Base-by-base conservation (phyloP, 2,888 invertebrate genomes). In the Syrphus vitripennis region DNA sequence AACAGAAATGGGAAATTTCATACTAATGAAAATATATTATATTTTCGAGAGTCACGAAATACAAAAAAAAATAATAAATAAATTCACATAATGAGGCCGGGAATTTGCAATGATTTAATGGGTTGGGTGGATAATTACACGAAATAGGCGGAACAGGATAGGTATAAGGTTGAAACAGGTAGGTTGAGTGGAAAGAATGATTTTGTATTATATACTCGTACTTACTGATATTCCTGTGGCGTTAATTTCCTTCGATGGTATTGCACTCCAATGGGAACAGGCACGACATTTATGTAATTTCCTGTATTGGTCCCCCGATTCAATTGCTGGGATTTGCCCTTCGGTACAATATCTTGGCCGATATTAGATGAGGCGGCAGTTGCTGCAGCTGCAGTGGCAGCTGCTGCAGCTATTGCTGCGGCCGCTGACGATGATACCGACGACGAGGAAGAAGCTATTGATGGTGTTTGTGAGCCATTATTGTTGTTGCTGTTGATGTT, bases 161-260 rank as follows among this genome's bases (percentile, higher is more conserved):
- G 12, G 21, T 34, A n/a, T n/a, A n/a, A 21, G 57, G 21, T 21
- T 21, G 31, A 14, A 12, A n/a, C n/a, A n/a, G n/a, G n/a, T n/a
- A n/a, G n/a, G n/a, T 16, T 2, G 3, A 16, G 7, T 31, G 31
- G 9, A 31, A 31, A 7, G 14, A n/a, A 42, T 42, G 42, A 42
- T n/a, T n/a, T n/a, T n/a, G n/a, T n/a, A n/a, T n/a, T n/a, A n/a
- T 21, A 19, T 19, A 48, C 0, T 48, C 21, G 9, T 37, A 90
- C 92, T 91, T 89, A 92, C 92, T 92, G 92, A 88, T 92, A 92
- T 83, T 92, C 92, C 86, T 92, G 92, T 72, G 92, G 89, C 83
- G 91, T 89, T 84, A 91, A 89, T 89, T 92, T 92, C 87, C 91
- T 90, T 57, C 92, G 91, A 89, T 92, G 91, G 89, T 92, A 92